These are phyloP conservation scores for Epinephelus cyanopodus DNA, from an alignment of 2,113 vertebrate genomes.

Conservation along the genomic window DNA sequence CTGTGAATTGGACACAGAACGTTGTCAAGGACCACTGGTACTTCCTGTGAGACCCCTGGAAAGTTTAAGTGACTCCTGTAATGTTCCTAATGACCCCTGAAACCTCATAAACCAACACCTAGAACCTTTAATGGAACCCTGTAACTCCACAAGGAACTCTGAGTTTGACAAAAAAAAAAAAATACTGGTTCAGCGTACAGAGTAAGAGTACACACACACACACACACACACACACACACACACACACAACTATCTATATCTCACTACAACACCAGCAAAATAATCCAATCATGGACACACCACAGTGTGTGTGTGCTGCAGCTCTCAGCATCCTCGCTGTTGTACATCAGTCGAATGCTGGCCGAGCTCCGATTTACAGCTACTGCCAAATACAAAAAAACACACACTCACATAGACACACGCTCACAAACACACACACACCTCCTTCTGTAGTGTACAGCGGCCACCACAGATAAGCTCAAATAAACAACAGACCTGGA, in stretches of 20 bases:
- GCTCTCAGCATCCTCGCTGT: conserved; percentile 59
- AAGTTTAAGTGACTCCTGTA: background rate
- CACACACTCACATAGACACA: conserved; percentile 33
- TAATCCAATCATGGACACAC: conserved; percentile 58
- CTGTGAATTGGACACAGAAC: background rate
- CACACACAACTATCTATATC: conserved; percentile 29
- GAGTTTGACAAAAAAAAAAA: background rate
- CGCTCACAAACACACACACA: conserved; percentile 54
- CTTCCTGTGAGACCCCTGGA: background rate
- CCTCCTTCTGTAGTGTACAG: conserved; percentile 58
- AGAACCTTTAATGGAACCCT: background rate
- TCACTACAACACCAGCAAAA: conserved; percentile 46
- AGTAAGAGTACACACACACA: background rate
- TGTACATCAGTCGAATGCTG: conserved; percentile 71
- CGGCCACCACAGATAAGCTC: conserved; percentile 76
- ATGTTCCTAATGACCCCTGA: background rate
- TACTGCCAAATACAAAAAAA: conserved; percentile 44
- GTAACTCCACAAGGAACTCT: conserved; percentile 4
- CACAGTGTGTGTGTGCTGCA: conserved; percentile 39
- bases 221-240: conserved; percentile 8
- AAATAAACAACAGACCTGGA: conserved; percentile 79
- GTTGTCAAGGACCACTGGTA: background rate
- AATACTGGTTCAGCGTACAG: background rate
- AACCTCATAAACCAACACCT: conserved; percentile 6
- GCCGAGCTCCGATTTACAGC: conserved; percentile 72